A percentile compares a stretch with the other conserved stretches of the same genome.
Conservation (phyloP, 2,888 invertebrate species). For the Mallateleia sp. region DNA sequence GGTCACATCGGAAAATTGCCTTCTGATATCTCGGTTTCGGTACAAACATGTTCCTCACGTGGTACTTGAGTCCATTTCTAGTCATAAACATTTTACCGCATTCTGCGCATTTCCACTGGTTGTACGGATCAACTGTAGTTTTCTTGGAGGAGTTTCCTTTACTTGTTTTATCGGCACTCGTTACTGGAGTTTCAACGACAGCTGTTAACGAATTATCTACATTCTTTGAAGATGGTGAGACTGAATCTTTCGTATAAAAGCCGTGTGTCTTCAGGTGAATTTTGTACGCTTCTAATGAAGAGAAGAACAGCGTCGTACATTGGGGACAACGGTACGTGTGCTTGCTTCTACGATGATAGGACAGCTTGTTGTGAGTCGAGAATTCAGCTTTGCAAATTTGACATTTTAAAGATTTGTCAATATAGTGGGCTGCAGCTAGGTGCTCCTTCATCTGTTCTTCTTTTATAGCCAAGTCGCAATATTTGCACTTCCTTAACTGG, state of each 20-base stretch:
- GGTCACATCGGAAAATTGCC: conserved; percentile 45
- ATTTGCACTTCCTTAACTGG: conserved; percentile 23
- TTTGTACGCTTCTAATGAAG: conserved; percentile 28
- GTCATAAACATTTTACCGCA: conserved; percentile 35
- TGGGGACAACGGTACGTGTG: conserved; percentile 52
- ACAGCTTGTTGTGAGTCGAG: conserved; percentile 9
- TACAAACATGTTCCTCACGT: conserved; percentile 30
- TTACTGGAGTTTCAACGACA: not conserved
- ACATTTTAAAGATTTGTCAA: conserved; percentile 28
- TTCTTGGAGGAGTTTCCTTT: not conserved
- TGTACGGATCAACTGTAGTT: not conserved
- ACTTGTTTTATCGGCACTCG: not conserved
- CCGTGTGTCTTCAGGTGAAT: conserved; percentile 53
- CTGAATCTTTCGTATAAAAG: not conserved
- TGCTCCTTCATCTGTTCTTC: conserved; percentile 10
- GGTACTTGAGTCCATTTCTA: conserved; percentile 22
- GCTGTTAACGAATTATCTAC: not conserved
- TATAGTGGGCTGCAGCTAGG: not conserved
- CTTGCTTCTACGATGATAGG: conserved; percentile 32
- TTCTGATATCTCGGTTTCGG: conserved; percentile 47
- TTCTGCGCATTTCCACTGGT: conserved; percentile 27
- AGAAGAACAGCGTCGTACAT: conserved; percentile 18
- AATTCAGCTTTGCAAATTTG: not conserved
- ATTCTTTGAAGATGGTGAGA: not conserved
- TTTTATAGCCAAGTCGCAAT: conserved; percentile 15